Evolutionary conservation across 2,113 vertebrate genomes (phyloP), one percentile per base, ranked within the genome.

Genomic region (Entelurus aequoreus): DNA sequence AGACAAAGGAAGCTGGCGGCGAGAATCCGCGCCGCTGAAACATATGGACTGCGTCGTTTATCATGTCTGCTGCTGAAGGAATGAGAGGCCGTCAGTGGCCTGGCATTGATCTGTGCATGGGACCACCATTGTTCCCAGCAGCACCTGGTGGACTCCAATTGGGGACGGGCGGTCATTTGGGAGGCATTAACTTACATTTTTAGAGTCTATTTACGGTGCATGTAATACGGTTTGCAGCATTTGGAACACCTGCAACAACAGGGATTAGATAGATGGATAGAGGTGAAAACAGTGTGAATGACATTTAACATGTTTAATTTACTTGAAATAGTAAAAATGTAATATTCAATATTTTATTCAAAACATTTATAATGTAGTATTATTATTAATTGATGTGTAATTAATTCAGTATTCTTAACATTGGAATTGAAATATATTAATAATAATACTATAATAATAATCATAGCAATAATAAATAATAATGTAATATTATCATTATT

Each of bases 1-100:
- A 84, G 73, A 87, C 84, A 86, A 88, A 88, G 78, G 76, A 81
- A 75, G 78, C 78, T 82, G 84, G 79, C 68, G 74, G 75, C 74
- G 70, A 54, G 75, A 82, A 80, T 76, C 77, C 72, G 8, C 66
- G 78, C 81, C 81, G 82, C 73, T 80, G 80, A 78, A 76, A 81
- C 86, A 86, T 86, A 87, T 83, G 87, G 82, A 77, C 78, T 80
- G 16, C 75, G 83, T 84, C 86, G 83, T 89, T 88, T 86, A 88
- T 89, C 84, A 88, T 65, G 73, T 86, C 79, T 48, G 71, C 71
- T 63, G 83, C 69, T 88, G 83, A 87, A 89, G 87, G 84, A 88
- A 88, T 82, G 83, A 87, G 83, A 83, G 72, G 76, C 87, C 81
- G 77, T 88, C 84, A 86, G 84, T 74, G 79, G 77, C 77, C 80